These are phyloP conservation scores for Ditula angustiorana DNA, from an alignment of 2,888 invertebrate species.

Conservation along the genomic window DNA sequence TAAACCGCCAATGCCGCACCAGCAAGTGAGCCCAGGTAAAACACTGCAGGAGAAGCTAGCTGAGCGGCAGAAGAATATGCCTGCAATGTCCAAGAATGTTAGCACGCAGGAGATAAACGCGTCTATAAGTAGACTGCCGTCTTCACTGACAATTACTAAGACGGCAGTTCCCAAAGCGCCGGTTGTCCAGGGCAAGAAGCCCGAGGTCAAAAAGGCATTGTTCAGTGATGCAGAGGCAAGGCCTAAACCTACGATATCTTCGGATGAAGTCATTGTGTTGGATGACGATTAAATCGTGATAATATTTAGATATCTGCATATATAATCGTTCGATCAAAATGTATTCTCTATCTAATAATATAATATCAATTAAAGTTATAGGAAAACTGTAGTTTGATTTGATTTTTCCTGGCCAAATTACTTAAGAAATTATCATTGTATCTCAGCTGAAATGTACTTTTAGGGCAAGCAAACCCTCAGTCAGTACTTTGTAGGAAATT, in stretches of 20 bases:
- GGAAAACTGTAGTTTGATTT: background rate
- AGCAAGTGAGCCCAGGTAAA: slow-evolving; percentile 85
- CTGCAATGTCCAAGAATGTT: slow-evolving; percentile 53
- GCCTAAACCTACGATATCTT: slow-evolving; percentile 64
- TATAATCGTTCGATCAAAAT: slow-evolving; percentile 21
- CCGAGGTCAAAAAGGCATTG: slow-evolving; percentile 67
- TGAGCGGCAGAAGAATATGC: slow-evolving; percentile 85
- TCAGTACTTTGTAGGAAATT: too few species aligned
- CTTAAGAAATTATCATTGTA: too few species aligned
- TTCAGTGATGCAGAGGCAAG: slow-evolving; percentile 57
- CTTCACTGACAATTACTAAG: slow-evolving; percentile 83
- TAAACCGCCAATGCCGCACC: slow-evolving; percentile 72
- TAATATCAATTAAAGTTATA: background rate
- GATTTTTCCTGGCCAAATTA: background rate
- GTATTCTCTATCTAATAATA: slow-evolving; percentile 11
- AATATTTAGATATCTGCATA: background rate
- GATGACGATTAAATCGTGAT: slow-evolving; percentile 70
- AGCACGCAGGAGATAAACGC: slow-evolving; percentile 63
- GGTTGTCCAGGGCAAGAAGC: slow-evolving; percentile 56
- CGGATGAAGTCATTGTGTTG: slow-evolving; percentile 77
- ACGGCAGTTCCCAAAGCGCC: slow-evolving; percentile 59
- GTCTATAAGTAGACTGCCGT: slow-evolving; percentile 78
- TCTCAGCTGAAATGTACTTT: too few species aligned
- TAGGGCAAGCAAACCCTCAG: too few species aligned
- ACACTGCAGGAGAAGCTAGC: slow-evolving; percentile 89